Conservation (phyloP, 92 coral and sea anemone species). For the Bergia sp. region DNA sequence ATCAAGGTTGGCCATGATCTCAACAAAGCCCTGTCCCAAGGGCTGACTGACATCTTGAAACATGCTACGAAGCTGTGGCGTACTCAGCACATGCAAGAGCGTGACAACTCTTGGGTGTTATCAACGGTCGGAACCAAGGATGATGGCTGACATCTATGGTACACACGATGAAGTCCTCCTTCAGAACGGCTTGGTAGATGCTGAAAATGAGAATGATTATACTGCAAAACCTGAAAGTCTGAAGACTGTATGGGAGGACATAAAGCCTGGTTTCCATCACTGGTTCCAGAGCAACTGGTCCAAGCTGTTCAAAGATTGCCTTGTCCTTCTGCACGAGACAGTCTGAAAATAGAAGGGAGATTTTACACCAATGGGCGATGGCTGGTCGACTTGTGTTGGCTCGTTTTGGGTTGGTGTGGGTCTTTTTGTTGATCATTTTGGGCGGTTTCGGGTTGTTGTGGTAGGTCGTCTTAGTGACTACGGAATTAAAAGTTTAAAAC, state of each 20-base stretch:
- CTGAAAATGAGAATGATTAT: constrained; percentile 57
- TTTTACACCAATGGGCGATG: constrained; percentile 51
- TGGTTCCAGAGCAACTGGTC: constrained; percentile 63
- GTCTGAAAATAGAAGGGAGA: constrained; percentile 43
- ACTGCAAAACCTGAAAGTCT: constrained; percentile 57
- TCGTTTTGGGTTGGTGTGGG: too few relatives aligned
- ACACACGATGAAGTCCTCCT: constrained; percentile 52
- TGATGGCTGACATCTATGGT: constrained; percentile 62
- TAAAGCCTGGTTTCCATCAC: constrained; percentile 48
- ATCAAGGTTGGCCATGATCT: constrained; percentile 64
- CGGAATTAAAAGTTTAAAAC: too few relatives aligned
- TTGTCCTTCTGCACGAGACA: constrained; percentile 47
- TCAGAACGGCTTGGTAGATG: constrained; percentile 65
- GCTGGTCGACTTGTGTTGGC: too few relatives aligned
- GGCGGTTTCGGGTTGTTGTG: too few relatives aligned
- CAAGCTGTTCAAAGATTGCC: constrained; percentile 57
- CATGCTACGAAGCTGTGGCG: constrained; percentile 62
- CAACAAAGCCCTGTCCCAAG: constrained; percentile 59
- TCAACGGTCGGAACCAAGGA: constrained; percentile 48
- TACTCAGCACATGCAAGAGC: constrained; percentile 62
- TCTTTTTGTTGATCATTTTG: too few relatives aligned
- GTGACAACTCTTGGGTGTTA: constrained; percentile 63
- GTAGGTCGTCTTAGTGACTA: too few relatives aligned
- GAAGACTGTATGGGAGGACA: constrained; percentile 43
- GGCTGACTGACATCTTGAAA: constrained; percentile 61